A percentile compares a stretch with the other conserved stretches of the same genome.
Conservation (phyloP, 2,888 invertebrate species). For the Hartigia nigra region DNA sequence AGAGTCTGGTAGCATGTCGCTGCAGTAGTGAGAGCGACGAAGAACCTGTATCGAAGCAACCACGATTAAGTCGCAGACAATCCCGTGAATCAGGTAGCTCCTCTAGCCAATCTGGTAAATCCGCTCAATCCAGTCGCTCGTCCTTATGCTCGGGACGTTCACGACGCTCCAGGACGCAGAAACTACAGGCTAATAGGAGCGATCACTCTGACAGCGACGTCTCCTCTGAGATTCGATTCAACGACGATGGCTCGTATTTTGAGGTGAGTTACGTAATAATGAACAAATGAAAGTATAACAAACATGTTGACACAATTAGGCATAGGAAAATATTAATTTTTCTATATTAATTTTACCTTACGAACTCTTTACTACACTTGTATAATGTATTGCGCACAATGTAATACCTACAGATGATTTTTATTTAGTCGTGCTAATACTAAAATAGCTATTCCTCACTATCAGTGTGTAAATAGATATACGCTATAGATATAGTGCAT, state of each 20-base stretch:
- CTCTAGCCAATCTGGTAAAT: constrained; percentile 35
- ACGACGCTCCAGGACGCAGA: constrained; percentile 31
- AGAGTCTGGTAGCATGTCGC: constrained; percentile 70
- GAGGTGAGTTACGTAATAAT: constrained; percentile 49
- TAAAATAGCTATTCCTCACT: no score
- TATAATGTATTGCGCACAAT: no score
- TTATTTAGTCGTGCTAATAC: no score
- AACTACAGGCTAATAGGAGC: constrained; percentile 32
- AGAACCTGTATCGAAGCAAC: constrained; percentile 81
- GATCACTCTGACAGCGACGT: constrained; percentile 60
- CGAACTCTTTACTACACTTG: no score
- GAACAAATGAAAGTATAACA: no score
- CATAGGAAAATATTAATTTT: no score
- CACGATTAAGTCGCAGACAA: constrained; percentile 69
- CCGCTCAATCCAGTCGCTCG: constrained; percentile 10
- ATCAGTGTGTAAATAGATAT: no score
- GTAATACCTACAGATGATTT: no score
- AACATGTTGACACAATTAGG: no score
- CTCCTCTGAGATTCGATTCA: constrained; percentile 56
- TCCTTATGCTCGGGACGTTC: constrained; percentile 24
- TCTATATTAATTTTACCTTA: no score
- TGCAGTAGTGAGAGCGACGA: constrained; percentile 76
- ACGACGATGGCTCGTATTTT: constrained; percentile 64
- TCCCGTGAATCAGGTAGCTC: constrained; percentile 42
- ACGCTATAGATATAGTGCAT: no score